Evolutionary conservation across 2,113 vertebrate species (phyloP).

Genomic region (Melanotaenia duboulayi): DNA sequence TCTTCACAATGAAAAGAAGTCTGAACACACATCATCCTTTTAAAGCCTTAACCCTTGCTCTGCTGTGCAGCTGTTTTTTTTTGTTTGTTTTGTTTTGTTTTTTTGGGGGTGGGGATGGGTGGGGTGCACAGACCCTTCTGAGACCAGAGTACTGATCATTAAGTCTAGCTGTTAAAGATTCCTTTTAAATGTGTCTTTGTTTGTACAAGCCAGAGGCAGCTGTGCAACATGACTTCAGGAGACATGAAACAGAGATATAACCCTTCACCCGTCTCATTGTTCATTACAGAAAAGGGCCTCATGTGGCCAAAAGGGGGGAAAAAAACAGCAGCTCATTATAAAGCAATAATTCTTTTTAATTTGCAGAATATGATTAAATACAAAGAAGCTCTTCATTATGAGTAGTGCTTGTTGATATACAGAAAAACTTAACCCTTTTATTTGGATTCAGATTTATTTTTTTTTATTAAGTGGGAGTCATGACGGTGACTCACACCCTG

Average conservation of each 20-base stretch:
- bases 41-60: constrained; percentile 70
- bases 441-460: constrained; percentile 2
- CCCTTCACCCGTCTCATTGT: constrained; percentile 5
- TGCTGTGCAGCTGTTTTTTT: constrained; percentile 18
- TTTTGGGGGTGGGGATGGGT: too few relatives aligned
- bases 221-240: constrained; percentile 37
- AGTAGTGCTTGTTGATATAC: not conserved
- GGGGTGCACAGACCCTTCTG: constrained; percentile 6
- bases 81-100: too few relatives aligned
- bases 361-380: constrained; percentile 4
- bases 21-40: constrained; percentile 66
- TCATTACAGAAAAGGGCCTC: not conserved
- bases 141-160: constrained; percentile 17
- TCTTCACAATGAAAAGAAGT: constrained; percentile 66
- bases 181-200: constrained; percentile 21
- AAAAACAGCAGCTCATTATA: not conserved
- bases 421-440: not conserved
- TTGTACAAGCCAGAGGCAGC: constrained; percentile 23
- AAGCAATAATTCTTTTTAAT: not conserved
- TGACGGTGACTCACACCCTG: constrained; percentile 45
- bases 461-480: constrained; percentile 2
- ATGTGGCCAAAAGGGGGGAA: too few relatives aligned
- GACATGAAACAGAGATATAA: constrained; percentile 9
- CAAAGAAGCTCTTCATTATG: not conserved
- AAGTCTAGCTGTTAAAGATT: constrained; percentile 16